These are phyloP conservation scores for Beroe forskalii DNA, from an alignment of 37 sponge, comb jelly and placozoan species.

Conservation along the genomic window DNA sequence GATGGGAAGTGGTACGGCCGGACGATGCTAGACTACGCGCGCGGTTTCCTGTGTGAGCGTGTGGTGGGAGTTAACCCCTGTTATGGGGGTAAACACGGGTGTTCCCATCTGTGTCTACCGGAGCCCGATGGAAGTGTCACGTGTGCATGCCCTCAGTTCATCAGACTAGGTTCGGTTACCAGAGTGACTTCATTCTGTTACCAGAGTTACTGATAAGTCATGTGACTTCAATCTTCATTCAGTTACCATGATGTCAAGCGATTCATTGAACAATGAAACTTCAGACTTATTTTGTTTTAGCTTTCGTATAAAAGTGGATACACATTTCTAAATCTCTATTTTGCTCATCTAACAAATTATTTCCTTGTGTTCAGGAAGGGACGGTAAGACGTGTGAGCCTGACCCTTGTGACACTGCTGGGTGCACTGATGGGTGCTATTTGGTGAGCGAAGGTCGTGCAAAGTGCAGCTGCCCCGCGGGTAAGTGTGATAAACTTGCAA, in stretches of 20 bases:
- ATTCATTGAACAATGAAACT: no score
- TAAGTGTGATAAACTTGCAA: no score
- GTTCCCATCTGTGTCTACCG: conserved; percentile 12
- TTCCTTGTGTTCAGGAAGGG: neutral
- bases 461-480: neutral
- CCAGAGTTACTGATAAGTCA: neutral
- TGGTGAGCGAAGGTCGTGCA: neutral
- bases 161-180: neutral
- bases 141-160: neutral
- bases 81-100: neutral
- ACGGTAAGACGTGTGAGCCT: conserved; percentile 14
- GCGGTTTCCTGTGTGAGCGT: conserved; percentile 6
- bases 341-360: no score
- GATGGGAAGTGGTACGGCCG: neutral
- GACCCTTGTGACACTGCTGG: neutral
- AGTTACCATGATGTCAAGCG: no score
- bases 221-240: neutral
- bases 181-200: neutral
- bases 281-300: no score
- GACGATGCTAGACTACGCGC: neutral
- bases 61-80: neutral
- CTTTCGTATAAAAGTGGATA: no score
- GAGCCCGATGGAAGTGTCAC: neutral
- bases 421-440: neutral
- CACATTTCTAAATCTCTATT: no score